Conservation (phyloP, 2,797 vertebrate genomes). For the Cheirogaleus major region DNA sequence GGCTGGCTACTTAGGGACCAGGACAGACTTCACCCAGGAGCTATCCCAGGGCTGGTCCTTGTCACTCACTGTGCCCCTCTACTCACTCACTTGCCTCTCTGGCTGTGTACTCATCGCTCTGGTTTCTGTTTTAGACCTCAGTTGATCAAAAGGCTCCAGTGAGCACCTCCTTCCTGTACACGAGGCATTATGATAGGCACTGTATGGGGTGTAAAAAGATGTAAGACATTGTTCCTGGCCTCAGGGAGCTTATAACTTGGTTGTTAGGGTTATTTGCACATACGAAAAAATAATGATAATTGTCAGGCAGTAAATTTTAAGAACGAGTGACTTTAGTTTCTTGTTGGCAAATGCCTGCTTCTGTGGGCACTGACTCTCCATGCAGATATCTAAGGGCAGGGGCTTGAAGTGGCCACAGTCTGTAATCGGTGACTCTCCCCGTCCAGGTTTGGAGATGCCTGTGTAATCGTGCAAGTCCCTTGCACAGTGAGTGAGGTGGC, state of each 20-base stretch:
- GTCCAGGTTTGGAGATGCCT: not conserved
- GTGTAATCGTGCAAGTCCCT: not conserved
- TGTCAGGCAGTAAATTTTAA: not conserved
- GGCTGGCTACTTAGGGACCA: not conserved
- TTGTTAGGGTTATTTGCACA: not conserved
- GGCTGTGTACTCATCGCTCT: not conserved
- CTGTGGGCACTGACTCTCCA: not conserved
- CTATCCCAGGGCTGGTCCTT: not conserved
- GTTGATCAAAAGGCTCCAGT: not conserved
- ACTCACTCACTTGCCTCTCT: not conserved
- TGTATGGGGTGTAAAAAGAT: not conserved
- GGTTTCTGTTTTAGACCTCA: not conserved
- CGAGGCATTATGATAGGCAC: not conserved
- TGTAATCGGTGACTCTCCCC: not conserved
- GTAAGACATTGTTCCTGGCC: not conserved
- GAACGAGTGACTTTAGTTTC: not conserved
- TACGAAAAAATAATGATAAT: not conserved
- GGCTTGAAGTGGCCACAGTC: not conserved
- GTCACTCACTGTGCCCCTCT: not conserved
- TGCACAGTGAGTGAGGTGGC: fast-evolving
- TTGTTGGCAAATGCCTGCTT: not conserved
- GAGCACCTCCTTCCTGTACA: not conserved
- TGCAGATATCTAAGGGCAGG: not conserved
- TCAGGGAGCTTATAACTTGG: not conserved
- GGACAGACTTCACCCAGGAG: not conserved